These are phyloP conservation scores for Gephyroberyx darwinii DNA, from an alignment of 2,797 vertebrate species.

Conservation along the genomic window DNA sequence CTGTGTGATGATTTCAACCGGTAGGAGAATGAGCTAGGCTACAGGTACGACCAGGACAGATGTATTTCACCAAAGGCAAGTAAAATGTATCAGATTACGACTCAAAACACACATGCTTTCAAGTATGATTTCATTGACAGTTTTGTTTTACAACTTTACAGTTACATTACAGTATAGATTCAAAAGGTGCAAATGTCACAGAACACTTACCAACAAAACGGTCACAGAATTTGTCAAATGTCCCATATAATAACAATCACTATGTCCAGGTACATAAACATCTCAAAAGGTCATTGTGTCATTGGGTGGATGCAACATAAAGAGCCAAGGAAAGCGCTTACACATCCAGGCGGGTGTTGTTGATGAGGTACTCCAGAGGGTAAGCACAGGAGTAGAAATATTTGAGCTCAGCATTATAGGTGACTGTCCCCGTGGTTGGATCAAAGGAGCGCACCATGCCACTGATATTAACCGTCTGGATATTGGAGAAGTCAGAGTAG, in stretches of 20 bases:
- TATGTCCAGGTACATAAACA: background rate
- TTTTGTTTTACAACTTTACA: background rate
- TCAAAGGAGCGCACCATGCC: conserved; percentile 75
- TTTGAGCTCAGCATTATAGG: conserved; percentile 76
- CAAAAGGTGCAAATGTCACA: background rate
- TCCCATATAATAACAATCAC: background rate
- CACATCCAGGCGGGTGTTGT: conserved; percentile 80
- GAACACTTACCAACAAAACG: background rate
- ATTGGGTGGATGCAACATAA: background rate
- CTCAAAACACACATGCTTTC: too few relatives aligned
- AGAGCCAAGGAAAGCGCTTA: conserved; percentile 55
- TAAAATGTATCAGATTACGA: background rate
- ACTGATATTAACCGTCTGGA: conserved; percentile 79
- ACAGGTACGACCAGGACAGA: background rate
- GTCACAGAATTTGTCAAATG: background rate
- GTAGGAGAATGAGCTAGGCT: background rate
- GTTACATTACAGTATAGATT: background rate
- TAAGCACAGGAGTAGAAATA: conserved; percentile 82
- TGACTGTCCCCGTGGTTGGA: conserved; percentile 68
- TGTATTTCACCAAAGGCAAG: background rate
- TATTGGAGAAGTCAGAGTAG: conserved; percentile 79
- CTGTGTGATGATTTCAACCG: background rate
- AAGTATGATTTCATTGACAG: too few relatives aligned
- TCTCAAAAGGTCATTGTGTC: background rate
- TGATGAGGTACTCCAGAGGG: conserved; percentile 81